Evolutionary conservation across 2,797 vertebrate genomes (phyloP), one percentile per base, ranked within the genome.

Genomic region (Delichon dasypus): DNA sequence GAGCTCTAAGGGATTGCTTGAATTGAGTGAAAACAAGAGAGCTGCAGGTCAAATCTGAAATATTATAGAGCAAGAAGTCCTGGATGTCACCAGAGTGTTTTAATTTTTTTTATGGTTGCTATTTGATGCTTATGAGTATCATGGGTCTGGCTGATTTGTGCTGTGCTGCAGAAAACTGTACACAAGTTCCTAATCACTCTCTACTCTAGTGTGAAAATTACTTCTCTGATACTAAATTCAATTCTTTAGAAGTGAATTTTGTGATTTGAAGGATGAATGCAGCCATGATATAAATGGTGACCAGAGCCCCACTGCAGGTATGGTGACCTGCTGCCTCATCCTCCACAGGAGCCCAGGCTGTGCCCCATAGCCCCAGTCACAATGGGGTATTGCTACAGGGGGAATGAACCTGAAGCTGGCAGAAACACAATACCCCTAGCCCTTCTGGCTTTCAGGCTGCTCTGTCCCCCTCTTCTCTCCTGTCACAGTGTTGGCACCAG

Each of bases 361-460:
- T 65, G 25, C 9, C 30, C 8, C 47, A 27, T 4, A 62, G 8
- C 40, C 32, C 26, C 51, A 58, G 19, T 27, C 15, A 13, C 32
- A 30, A 18, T 0, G 4, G 42, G 45, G 9, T 88, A 34, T 16
- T 83, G n/a, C 27, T 47, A 34, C 30, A 27, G 5, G 10, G 40
- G 55, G 26, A 84, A 19, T 81, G 34, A 81, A 18, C 22, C 48
- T 30, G 6, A 40, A 78, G 65, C 81, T 85, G 81, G 65, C 72
- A 93, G 48, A 76, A 53, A 22, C n/a, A 53, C 11, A 20, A 13
- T 18, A 54, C 11, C 11, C 9, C 2, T 44, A 89, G 13, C 20
- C n/a, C 54, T 91, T 78, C 78, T 86, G 66, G n/a, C 30, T 83
- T 75, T n/a, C 29, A 57, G 34, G 54, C 10, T 91, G 51, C 44